Evolutionary conservation across 2,113 vertebrate genomes (phyloP).

Genomic region (Osmerus eperlanus): DNA sequence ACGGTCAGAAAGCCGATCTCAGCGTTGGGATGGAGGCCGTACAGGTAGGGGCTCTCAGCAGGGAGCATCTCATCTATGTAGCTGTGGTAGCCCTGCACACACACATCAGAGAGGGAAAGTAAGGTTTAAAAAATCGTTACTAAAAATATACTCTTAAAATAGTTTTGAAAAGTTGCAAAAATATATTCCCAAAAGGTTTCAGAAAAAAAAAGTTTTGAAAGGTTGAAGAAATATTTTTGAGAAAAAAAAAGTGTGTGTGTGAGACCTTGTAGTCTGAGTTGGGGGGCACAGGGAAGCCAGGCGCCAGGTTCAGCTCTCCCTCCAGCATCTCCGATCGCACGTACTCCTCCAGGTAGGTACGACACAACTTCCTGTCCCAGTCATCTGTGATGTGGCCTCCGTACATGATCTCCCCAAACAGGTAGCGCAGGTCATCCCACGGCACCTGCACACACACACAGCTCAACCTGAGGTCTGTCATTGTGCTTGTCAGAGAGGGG

Average conservation of each 20-base stretch:
- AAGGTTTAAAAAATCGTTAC: too few relatives aligned
- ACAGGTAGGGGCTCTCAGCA: constrained; percentile 77
- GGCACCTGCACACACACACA: constrained; percentile 73
- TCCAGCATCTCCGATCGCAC: constrained; percentile 80
- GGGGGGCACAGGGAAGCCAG: constrained; percentile 76
- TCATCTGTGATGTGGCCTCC: constrained; percentile 67
- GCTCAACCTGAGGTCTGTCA: too few relatives aligned
- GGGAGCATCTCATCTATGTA: constrained; percentile 77
- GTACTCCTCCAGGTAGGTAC: constrained; percentile 79
- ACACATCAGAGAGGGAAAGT: neutral
- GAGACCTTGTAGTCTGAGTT: constrained; percentile 75
- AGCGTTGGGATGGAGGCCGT: constrained; percentile 60
- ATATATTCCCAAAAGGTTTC: too few relatives aligned
- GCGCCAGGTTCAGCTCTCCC: constrained; percentile 76
- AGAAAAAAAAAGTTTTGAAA: too few relatives aligned
- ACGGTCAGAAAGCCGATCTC: constrained; percentile 74
- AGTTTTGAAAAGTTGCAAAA: too few relatives aligned
- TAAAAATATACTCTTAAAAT: too few relatives aligned
- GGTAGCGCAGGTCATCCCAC: constrained; percentile 79
- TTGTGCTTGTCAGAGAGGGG: too few relatives aligned
- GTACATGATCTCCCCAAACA: constrained; percentile 85
- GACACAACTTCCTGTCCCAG: constrained; percentile 76
- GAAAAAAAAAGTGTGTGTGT: neutral
- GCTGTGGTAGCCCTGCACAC: constrained; percentile 50
- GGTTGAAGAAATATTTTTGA: too few relatives aligned